Evolutionary conservation across 2,888 invertebrate species (phyloP), one percentile per base, ranked within the genome.

Genomic region (Meta bourneti): DNA sequence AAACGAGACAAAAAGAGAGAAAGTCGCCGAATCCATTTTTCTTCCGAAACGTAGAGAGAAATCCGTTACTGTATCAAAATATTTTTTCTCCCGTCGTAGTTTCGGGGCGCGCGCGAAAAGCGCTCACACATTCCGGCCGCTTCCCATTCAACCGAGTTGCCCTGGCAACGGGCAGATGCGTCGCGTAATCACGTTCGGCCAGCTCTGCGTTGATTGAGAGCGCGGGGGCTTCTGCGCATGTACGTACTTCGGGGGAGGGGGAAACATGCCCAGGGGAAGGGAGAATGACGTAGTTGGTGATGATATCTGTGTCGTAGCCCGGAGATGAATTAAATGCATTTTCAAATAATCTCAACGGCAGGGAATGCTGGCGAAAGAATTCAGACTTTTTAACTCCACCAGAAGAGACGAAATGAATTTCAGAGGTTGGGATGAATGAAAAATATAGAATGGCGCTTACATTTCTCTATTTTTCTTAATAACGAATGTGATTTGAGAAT

Each of bases 71-170:
- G 83, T 75, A 69, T 49, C 49, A 48, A 49, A 69, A 49, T 75
- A 51, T 78, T 49, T 85, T 85, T 54, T 83, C n/a, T 74, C 34
- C 13, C 69, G 34, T 4, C 34, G 34, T 34, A 34, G 34, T 34
- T 34, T 34, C 34, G 34, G 34, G 34, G 69, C 77, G 51, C 72
- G 82, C 82, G 82, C 70, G 82, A 71, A 82, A 82, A 82, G 70
- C 72, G 71, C 49, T 82, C 82, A 34, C 34, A 51, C 82, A 52
- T 82, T 82, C 82, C 72, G 82, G 84, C 84, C 61, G 75, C 78
- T 86, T 86, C 78, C 78, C 86, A 86, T 86, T 86, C 86, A 70
- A 48, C 69, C 61, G 75, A 61, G 81, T 88, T 69, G 61, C 88
- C 88, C 61, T 88, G 80, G 88, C 49, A 74, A 88, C 88, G 7